phyloP scores from a whole-genome alignment of 1,140 invertebrate genomes.

The Drepana arcuata region DNA sequence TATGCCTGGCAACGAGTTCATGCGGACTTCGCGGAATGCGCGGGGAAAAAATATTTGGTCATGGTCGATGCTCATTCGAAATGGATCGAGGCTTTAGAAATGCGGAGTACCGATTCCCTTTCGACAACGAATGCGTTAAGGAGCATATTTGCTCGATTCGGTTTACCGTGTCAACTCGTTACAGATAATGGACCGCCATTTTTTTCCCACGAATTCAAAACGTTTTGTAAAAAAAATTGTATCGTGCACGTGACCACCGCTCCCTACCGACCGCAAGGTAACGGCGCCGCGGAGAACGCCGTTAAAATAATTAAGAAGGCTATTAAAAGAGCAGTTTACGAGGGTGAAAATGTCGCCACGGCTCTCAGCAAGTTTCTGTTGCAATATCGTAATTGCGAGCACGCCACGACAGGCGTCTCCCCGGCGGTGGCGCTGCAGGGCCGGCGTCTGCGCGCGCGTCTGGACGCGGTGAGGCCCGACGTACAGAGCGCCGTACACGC shows the following conservation, averaged over 20 bases:
- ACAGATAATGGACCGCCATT: slow-evolving; percentile 40
- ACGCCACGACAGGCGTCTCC: slow-evolving; percentile 19
- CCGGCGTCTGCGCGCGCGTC: slow-evolving; percentile 11
- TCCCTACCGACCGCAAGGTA: slow-evolving; percentile 38
- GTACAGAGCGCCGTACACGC: too few species aligned
- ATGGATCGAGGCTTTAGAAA: slow-evolving; percentile 21
- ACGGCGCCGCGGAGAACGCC: slow-evolving; percentile 46
- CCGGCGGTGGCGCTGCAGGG: slow-evolving; percentile 22
- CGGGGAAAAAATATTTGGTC: slow-evolving; percentile 15
- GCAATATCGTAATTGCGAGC: slow-evolving; percentile 24
- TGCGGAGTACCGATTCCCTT: slow-evolving; percentile 10
- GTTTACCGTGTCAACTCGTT: slow-evolving; percentile 30
- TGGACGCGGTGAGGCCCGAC: slow-evolving; percentile 21
- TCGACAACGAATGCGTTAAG: slow-evolving; percentile 15
- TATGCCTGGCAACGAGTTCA: slow-evolving; percentile 28
- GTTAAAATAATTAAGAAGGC: slow-evolving; percentile 48
- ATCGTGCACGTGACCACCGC: slow-evolving; percentile 32
- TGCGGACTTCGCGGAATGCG: slow-evolving; percentile 24
- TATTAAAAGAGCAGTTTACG: slow-evolving; percentile 24
- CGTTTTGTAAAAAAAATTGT: slow-evolving; percentile 26
- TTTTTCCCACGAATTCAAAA: slow-evolving; percentile 23
- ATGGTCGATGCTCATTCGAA: slow-evolving; percentile 25
- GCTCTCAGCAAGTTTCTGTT: slow-evolving; percentile 20
- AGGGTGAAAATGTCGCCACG: slow-evolving; percentile 9
- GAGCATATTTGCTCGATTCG: slow-evolving; percentile 26